Evolutionary conservation across 2,797 vertebrate genomes (phyloP).

Genomic region (Hirundo rustica): DNA sequence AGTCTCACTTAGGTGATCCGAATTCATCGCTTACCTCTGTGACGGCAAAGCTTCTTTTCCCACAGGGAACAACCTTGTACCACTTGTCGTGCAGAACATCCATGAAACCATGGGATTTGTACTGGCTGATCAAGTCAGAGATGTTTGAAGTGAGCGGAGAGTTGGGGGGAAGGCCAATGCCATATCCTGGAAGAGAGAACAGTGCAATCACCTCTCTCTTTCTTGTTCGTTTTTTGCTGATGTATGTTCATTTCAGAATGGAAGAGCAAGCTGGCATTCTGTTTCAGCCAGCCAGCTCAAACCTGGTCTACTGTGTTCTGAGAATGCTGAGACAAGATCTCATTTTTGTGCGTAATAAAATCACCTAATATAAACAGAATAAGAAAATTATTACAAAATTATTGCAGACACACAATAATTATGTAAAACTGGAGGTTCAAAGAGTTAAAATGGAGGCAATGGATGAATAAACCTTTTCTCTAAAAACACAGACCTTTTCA

Average conservation of each 20-base stretch:
- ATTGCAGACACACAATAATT: background rate
- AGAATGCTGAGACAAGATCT: background rate
- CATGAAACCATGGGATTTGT: slow-evolving; percentile 98
- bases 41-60: slow-evolving; percentile 95
- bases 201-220: background rate
- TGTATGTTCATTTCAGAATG: accelerated
- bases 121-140: slow-evolving; percentile 94
- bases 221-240: background rate
- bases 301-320: background rate
- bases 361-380: background rate
- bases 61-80: slow-evolving; percentile 98
- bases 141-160: slow-evolving; percentile 94
- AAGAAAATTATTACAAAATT: background rate
- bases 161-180: slow-evolving; percentile 95
- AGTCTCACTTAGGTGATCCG: background rate
- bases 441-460: background rate
- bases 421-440: background rate
- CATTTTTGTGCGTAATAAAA: background rate
- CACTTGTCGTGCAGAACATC: slow-evolving; percentile 97
- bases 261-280: background rate
- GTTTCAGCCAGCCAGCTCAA: background rate
- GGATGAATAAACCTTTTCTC: background rate
- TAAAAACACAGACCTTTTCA: background rate
- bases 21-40: slow-evolving; percentile 86
- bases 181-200: slow-evolving; percentile 84